Percentiles rank a stretch among this genome's conserved stretches.
Evolutionary conservation across 1,140 invertebrate genomes (phyloP).

Genomic region (Bombus terrestris): DNA sequence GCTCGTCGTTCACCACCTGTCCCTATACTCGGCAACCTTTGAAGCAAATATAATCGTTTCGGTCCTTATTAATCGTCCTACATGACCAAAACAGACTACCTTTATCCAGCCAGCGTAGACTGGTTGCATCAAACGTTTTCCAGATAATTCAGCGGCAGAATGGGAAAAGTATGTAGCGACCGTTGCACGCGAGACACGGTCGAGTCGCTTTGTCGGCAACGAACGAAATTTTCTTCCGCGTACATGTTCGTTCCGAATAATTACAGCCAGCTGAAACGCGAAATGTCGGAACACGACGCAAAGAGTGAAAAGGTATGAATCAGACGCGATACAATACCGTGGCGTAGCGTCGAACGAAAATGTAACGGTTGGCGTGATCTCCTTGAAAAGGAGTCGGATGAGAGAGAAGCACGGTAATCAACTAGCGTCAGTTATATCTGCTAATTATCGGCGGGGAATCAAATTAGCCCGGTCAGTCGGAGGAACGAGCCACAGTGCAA

Average conservation of each 20-base stretch:
- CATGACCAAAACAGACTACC: slow-evolving; percentile 1
- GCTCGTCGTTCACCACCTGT: slow-evolving; percentile 52
- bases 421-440: background rate
- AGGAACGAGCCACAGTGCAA: background rate
- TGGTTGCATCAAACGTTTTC: background rate
- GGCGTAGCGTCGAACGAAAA: background rate
- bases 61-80: slow-evolving; percentile 15
- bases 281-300: no score
- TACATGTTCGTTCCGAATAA: background rate
- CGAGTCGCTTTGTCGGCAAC: background rate
- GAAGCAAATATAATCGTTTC: slow-evolving; percentile 52
- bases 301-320: background rate
- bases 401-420: background rate
- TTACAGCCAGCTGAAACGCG: background rate
- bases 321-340: background rate
- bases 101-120: slow-evolving; percentile 1
- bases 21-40: slow-evolving; percentile 62
- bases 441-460: slow-evolving; percentile 8
- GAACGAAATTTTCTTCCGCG: no score
- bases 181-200: background rate
- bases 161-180: background rate
- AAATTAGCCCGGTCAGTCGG: background rate
- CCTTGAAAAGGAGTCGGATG: background rate
- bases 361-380: background rate
- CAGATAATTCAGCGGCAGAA: slow-evolving; percentile 8